phyloP scores from a whole-genome alignment of 2,113 vertebrate genomes.

The Melanerpes aurifrons region DNA sequence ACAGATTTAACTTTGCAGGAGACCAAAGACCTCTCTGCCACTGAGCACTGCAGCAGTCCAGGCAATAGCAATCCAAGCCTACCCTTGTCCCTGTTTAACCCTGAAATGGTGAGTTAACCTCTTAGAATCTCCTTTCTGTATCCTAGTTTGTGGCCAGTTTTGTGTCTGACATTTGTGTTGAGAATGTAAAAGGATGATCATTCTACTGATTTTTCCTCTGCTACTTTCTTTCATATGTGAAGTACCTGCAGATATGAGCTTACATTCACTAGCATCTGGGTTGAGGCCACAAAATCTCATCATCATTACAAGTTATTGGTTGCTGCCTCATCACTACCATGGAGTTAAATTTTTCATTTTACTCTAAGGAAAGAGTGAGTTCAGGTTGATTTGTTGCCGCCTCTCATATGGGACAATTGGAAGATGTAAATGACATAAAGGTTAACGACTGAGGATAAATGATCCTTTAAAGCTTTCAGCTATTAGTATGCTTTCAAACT shows the following conservation, averaged over 20 bases:
- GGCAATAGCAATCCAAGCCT: background rate
- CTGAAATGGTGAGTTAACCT: background rate
- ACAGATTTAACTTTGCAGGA: background rate
- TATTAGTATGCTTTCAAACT: conserved; percentile 13
- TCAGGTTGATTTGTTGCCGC: background rate
- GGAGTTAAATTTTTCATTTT: background rate
- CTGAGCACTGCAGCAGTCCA: background rate
- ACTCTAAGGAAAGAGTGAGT: background rate
- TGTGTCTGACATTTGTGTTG: background rate
- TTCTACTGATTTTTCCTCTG: background rate
- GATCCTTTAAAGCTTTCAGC: conserved; percentile 34
- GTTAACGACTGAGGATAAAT: conserved; percentile 24
- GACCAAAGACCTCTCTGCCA: background rate
- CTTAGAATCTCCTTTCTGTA: background rate
- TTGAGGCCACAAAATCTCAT: background rate
- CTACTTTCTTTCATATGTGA: background rate
- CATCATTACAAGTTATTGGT: background rate
- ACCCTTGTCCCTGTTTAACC: background rate
- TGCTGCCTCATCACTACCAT: background rate
- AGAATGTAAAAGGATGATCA: background rate
- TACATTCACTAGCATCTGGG: background rate
- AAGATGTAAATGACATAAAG: conserved; percentile 40
- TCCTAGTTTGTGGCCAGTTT: background rate
- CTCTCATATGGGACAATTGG: background rate
- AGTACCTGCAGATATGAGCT: background rate